Percentiles rank a stretch among this genome's conserved stretches.
phyloP scores from a whole-genome alignment of 2,888 invertebrate species.

The Folsomia candida region DNA sequence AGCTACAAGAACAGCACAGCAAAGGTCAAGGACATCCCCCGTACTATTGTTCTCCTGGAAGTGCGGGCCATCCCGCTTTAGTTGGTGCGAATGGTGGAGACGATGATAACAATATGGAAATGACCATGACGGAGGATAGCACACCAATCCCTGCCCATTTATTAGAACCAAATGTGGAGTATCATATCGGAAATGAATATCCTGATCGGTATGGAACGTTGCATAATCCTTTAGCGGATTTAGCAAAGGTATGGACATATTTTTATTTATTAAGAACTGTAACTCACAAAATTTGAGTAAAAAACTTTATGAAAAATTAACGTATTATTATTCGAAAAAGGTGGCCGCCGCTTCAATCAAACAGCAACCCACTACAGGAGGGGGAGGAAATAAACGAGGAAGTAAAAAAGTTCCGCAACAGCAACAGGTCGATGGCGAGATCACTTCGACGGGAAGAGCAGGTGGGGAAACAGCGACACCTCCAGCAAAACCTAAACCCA shows the following conservation, averaged over 20 bases:
- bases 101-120: conserved; percentile 46
- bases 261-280: no score
- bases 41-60: conserved; percentile 45
- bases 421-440: conserved; percentile 43
- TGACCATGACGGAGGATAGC: conserved; percentile 49
- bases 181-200: conserved; percentile 46
- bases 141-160: conserved; percentile 50
- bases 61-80: conserved; percentile 45
- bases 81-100: conserved; percentile 37
- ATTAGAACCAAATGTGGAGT: conserved; percentile 50
- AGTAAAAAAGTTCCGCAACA: conserved; percentile 43
- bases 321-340: no score
- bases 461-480: conserved; percentile 40
- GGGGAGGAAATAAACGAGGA: conserved; percentile 38
- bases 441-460: conserved; percentile 47
- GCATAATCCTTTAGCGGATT: conserved; percentile 47
- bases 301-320: no score
- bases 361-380: conserved; percentile 39
- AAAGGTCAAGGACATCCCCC: conserved; percentile 30
- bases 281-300: no score
- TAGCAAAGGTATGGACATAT: no score
- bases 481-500: conserved; percentile 48
- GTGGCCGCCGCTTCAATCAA: conserved; percentile 48
- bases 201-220: conserved; percentile 46
- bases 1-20: conserved; percentile 35